Evolutionary conservation across 2,888 invertebrate genomes (phyloP), one percentile per base, ranked within the genome.

Genomic region (Arrhopalites spinosus): DNA sequence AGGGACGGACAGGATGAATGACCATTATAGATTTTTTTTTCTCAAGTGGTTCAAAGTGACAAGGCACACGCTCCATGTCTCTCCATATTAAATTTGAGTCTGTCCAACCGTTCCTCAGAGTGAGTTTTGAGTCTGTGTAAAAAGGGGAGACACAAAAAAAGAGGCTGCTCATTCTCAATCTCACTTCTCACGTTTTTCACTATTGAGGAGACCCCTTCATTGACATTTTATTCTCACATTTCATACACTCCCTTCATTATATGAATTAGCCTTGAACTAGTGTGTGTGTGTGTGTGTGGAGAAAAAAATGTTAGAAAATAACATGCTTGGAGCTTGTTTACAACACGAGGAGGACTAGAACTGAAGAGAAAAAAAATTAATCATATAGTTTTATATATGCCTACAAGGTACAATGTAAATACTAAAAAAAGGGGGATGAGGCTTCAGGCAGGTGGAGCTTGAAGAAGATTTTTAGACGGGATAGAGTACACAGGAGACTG

Each of bases 1-100:
- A 36, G 3, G 36, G 36, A 7, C 5, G 36, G 36, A 36, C 36
- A 36, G 36, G 36, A 36, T 36, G 36, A 36, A 36, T 36, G 36
- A 36, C 36, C 36, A 36, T 36, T 7, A 36, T n/a, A n/a, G n/a
- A n/a, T n/a, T 47, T 8, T 43, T 66, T n/a, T 7, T 36, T 36
- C 11, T 36, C 36, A 36, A 36, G 36, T 36, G 3, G 36, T 36
- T 36, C 71, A 63, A 56, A 53, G 17, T 78, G 76, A 78, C 76
- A 78, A 72, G 78, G 76, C 78, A 78, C 78, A 78, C 78, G 78
- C 74, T 76, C 73, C 70, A 47, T 36, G 45, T 45, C 67, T 67
- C 23, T 23, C 30, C 8, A 17, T 67, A 45, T 45, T 30, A 67
- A 67, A 23, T 45, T 23, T 30, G 5, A 45, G 20, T n/a, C n/a